These are phyloP conservation scores for Cynaeus angustus DNA, from an alignment of 2,888 invertebrate species.

Conservation along the genomic window DNA sequence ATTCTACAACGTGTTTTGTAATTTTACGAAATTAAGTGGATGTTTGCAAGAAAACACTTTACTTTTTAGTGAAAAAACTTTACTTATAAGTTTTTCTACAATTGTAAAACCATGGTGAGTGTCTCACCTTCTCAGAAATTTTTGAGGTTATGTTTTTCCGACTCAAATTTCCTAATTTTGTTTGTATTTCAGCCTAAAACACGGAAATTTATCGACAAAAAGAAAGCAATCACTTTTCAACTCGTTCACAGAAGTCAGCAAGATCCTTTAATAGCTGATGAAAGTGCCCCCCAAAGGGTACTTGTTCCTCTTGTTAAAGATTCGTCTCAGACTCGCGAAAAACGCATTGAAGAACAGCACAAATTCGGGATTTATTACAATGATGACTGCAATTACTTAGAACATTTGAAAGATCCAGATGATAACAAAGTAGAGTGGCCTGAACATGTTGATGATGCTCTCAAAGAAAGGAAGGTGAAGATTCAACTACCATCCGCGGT, in stretches of 20 bases:
- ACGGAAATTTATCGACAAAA: constrained; percentile 89
- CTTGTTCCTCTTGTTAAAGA: constrained; percentile 76
- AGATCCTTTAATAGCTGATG: constrained; percentile 93
- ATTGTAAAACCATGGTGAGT: constrained; percentile 19
- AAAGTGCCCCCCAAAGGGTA: constrained; percentile 91
- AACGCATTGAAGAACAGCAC: constrained; percentile 80
- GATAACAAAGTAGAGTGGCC: constrained; percentile 75
- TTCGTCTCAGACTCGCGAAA: constrained; percentile 67
- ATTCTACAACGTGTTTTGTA: neutral
- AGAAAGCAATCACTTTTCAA: constrained; percentile 92
- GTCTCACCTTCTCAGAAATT: neutral
- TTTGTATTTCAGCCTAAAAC: constrained; percentile 70
- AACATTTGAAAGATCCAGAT: constrained; percentile 85
- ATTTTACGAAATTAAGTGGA: neutral
- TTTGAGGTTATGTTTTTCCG: constrained; percentile 43
- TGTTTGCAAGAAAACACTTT: neutral
- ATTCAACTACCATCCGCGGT: constrained; percentile 61
- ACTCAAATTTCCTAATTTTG: neutral
- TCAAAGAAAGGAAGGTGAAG: constrained; percentile 54
- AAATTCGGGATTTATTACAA: constrained; percentile 95
- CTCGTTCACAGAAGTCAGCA: constrained; percentile 95
- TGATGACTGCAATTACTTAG: constrained; percentile 96
- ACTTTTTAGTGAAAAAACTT: neutral
- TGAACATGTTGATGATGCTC: constrained; percentile 60
- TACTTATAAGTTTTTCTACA: neutral